phyloP scores from a whole-genome alignment of 2,888 invertebrate genomes.

The Caenorhabditis sp. region DNA sequence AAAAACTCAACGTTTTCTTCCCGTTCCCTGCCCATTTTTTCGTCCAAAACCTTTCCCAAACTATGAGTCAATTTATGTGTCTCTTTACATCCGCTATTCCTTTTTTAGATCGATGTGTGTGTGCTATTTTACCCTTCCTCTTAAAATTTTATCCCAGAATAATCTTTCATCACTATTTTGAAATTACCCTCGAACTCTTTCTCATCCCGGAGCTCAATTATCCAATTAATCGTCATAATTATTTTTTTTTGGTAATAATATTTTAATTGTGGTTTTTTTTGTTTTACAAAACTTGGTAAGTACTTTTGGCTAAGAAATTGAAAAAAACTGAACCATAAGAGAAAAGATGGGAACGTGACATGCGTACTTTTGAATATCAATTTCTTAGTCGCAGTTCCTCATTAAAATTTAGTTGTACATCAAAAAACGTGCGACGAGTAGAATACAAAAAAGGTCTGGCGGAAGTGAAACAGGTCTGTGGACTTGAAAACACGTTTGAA shows the following conservation, averaged over 20 bases:
- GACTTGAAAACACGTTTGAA: no score
- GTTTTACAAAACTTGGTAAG: neutral
- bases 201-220: constrained; percentile 48
- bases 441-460: constrained; percentile 37
- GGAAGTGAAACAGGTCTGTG: neutral
- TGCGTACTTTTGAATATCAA: constrained; percentile 27
- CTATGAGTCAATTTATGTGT: constrained; percentile 15
- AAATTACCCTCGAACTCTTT: constrained; percentile 51
- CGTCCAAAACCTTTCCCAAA: constrained; percentile 25
- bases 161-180: constrained; percentile 40
- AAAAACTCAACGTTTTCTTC: neutral
- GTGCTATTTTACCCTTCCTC: constrained; percentile 10
- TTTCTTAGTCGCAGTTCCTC: constrained; percentile 14
- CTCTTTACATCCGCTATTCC: constrained; percentile 21
- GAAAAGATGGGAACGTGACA: constrained; percentile 24
- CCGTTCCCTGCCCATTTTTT: neutral
- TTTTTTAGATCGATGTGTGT: constrained; percentile 31
- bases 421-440: constrained; percentile 9
- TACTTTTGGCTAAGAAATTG: no score
- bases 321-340: constrained; percentile 7
- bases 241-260: constrained; percentile 1
- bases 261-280: constrained; percentile 7
- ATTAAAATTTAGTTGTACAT: constrained; percentile 6
- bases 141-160: neutral
- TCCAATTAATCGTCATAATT: constrained; percentile 30